Conservation (phyloP, 2,113 vertebrate species). For the Spermophilus dauricus region DNA sequence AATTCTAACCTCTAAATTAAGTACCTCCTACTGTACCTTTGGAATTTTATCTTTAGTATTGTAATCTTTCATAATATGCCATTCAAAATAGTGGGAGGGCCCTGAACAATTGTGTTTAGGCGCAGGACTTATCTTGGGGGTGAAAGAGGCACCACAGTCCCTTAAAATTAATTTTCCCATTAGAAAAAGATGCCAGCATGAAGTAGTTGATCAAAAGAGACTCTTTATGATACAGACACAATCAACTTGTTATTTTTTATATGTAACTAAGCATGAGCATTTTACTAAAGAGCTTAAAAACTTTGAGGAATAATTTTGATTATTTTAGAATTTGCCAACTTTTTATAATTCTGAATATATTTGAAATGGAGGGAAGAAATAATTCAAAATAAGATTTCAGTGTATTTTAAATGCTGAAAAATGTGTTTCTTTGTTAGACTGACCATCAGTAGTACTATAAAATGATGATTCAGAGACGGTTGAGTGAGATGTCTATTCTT, state of each 20-base stretch:
- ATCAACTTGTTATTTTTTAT: slow-evolving; percentile 56
- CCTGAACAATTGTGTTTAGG: background rate
- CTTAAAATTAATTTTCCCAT: slow-evolving; percentile 63
- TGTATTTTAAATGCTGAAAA: background rate
- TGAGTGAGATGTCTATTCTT: slow-evolving; percentile 66
- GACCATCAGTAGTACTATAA: background rate
- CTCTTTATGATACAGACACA: slow-evolving; percentile 45
- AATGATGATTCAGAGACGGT: slow-evolving; percentile 25
- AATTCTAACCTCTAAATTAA: slow-evolving; percentile 64
- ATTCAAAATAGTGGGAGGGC: slow-evolving; percentile 41
- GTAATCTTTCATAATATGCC: slow-evolving; percentile 51
- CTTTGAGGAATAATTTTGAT: slow-evolving; percentile 59
- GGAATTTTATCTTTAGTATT: slow-evolving; percentile 37
- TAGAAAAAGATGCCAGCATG: slow-evolving; percentile 38
- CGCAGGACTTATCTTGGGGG: background rate
- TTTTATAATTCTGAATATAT: background rate
- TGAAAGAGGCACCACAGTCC: background rate
- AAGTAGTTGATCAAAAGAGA: slow-evolving; percentile 55
- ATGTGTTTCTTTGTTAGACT: slow-evolving; percentile 52
- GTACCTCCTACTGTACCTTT: slow-evolving; percentile 42
- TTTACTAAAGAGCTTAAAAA: slow-evolving; percentile 22
- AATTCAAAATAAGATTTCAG: slow-evolving; percentile 56
- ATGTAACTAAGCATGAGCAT: slow-evolving; percentile 22
- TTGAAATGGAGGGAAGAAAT: slow-evolving; percentile 43
- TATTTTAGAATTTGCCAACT: slow-evolving; percentile 55